Percentiles rank a stretch among this genome's conserved stretches.
phyloP scores from a whole-genome alignment of 2,113 vertebrate species.

The Micromys minutus region DNA sequence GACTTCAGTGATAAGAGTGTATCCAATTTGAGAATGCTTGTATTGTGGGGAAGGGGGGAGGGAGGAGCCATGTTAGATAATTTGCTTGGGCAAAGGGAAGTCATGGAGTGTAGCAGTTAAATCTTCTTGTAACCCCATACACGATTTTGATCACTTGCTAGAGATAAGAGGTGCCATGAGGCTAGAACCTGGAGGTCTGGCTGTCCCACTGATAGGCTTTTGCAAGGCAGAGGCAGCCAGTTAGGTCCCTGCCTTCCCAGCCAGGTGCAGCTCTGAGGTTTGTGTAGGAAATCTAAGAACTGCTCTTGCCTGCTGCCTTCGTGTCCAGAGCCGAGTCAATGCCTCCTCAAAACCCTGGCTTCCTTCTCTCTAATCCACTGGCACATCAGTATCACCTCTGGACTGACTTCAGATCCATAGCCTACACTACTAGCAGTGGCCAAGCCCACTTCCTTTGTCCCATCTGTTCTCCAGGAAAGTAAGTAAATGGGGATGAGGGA shows the following conservation, averaged over 20 bases:
- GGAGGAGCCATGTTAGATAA: slow-evolving; percentile 26
- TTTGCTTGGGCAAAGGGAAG: slow-evolving; percentile 42
- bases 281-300: not conserved
- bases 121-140: not conserved
- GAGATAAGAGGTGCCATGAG: not conserved
- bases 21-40: slow-evolving; percentile 58
- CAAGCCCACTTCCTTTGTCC: not conserved
- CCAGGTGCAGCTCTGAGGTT: not conserved
- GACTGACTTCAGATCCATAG: not conserved
- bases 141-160: not conserved
- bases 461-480: not conserved
- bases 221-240: not conserved
- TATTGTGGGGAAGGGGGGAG: slow-evolving; percentile 28
- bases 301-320: not conserved
- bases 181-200: not conserved
- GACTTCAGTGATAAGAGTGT: slow-evolving; percentile 70
- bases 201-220: not conserved
- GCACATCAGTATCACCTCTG: not conserved
- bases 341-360: not conserved
- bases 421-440: not conserved
- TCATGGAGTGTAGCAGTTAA: not conserved
- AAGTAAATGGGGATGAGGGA: not conserved
- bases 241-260: not conserved
- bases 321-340: not conserved
- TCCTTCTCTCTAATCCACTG: not conserved